phyloP scores from a whole-genome alignment of 2,113 vertebrate species.

The Caretta caretta region DNA sequence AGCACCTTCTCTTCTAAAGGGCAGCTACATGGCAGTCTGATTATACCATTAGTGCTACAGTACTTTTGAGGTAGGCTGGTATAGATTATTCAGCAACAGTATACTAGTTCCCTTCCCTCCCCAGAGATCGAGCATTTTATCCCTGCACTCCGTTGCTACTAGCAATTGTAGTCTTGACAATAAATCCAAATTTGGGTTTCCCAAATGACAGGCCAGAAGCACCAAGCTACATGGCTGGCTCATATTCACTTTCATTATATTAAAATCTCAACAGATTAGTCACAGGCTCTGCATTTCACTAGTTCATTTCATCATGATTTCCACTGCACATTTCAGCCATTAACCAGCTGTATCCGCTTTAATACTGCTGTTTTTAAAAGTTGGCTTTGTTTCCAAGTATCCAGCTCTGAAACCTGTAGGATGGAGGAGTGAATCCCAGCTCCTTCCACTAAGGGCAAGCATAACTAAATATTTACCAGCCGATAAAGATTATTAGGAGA shows the following conservation, averaged over 20 bases:
- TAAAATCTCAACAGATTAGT: neutral
- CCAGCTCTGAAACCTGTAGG: neutral
- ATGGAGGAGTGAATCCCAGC: neutral
- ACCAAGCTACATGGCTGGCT: neutral
- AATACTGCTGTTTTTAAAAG: neutral
- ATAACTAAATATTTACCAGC: neutral
- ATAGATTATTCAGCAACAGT: neutral
- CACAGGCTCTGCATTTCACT: neutral
- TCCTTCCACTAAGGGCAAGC: neutral
- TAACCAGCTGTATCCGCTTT: neutral
- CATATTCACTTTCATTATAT: neutral
- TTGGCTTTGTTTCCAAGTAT: neutral
- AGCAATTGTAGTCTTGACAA: neutral
- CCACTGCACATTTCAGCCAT: neutral
- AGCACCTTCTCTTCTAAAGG: neutral
- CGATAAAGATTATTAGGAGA: neutral
- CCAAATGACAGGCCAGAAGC: neutral
- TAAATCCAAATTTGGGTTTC: neutral
- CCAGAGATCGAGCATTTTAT: neutral
- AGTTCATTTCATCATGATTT: neutral
- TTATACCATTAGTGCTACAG: neutral
- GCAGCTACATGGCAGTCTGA: neutral
- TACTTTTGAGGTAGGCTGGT: neutral
- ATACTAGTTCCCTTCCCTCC: neutral
- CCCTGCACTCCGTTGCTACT: neutral